Evolutionary conservation across 2,113 vertebrate species (phyloP), one percentile per base, ranked within the genome.

Genomic region (Lathamus discolor): DNA sequence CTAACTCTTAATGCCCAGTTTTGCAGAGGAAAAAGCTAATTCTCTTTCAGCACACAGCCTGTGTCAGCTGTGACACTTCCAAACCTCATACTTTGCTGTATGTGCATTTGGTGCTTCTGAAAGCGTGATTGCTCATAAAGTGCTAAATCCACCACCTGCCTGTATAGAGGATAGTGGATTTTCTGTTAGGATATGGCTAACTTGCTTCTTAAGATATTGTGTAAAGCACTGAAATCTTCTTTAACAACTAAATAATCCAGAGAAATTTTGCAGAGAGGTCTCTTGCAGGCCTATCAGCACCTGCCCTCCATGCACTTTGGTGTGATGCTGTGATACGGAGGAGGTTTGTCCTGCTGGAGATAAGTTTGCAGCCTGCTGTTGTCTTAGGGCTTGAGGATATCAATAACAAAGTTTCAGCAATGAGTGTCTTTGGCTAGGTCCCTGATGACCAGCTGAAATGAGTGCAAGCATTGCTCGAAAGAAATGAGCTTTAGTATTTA

Each of bases 11-110:
- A 49, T 29, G 68, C 73, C 77, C 46, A 33, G 17, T 49, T 92
- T 70, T 92, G 79, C 72, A 90, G 54, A 81, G 63, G 61, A 59
- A 93, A 80, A 79, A n/a, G 75, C 72, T 85, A 62, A 90, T 88
- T 92, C 92, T 63, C 35, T 75, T 55, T 33, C 63, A 86, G 67
- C 1, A 6, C 82, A 80, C 70, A 93, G 88, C 75, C 4, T 72
- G 39, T 63, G 75, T 82, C 85, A 92, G 82, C 88, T 80, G 51
- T 3, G 2, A 31, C 49, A n/a, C 93, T 62, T 62, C 75, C 25
- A 76, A 37, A 83, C n/a, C 62, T 83, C 75, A 4, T 44, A 37
- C 17, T 86, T 87, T 8, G 79, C 54, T 69, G 20, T 49, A 33
- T 0, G 0, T 64, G 57, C 78, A 33, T 28, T 52, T 44, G 68